Evolutionary conservation across 2,888 invertebrate genomes (phyloP), one percentile per base, ranked within the genome.

Genomic region (Apomyelois bistriatella): DNA sequence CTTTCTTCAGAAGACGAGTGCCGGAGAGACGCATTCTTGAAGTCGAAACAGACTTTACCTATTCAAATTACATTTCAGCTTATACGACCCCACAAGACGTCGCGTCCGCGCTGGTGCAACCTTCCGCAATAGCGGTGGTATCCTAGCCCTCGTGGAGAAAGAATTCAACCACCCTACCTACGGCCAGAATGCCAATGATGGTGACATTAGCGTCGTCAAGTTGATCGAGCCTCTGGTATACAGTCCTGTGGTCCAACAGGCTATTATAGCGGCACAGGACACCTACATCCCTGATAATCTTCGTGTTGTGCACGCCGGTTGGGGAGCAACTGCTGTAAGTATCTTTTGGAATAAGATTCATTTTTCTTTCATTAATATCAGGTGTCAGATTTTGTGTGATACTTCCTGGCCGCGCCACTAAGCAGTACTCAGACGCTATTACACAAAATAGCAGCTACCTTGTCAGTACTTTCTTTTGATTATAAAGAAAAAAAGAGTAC

Each of bases 51-150:
- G n/a, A n/a, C n/a, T n/a, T n/a, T n/a, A n/a, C n/a, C n/a, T n/a
- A 0, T 38, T 16, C 15, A 7, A 1, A 40, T 12, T 37, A 37
- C 61, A 79, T 79, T 40, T 13, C 60, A 80, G 79, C 1, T 36
- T 62, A 0, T 74, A 65, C 56, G 8, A 8, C 0, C 59, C 70
- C 0, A 42, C 52, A 0, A 54, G 57, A 52, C 78, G 78, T 17
- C 79, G 82, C 7, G 64, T 83, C 35, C 62, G 83, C 2, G 81
- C 80, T 5, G 84, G 85, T 0, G 48, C 74, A 8, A 66, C 72
- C 1, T 61, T 54, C 58, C 78, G 79, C n/a, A 68, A 75, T 57
- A 60, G 56, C 0, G 83, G 81, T 0, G 85, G 85, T 0, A 28
- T 52, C 1, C 0, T 72, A 7, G n/a, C 42, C n/a, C 0, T 36